Conservation (phyloP, 2,113 vertebrate genomes). For the Chamaetylas fuelleborni region DNA sequence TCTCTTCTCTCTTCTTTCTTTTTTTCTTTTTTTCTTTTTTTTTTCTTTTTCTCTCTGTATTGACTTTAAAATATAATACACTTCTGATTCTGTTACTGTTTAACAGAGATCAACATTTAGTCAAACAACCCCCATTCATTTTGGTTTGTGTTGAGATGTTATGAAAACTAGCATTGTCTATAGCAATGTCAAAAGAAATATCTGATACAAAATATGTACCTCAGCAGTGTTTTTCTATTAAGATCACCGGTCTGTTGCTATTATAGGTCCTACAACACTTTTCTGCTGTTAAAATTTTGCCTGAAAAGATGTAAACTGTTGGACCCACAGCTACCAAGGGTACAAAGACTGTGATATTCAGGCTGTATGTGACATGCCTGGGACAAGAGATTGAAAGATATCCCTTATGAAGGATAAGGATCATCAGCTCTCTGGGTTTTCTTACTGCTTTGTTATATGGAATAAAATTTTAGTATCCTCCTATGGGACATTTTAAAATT, state of each 20-base stretch:
- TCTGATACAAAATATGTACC: not conserved
- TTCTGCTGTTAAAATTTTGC: not conserved
- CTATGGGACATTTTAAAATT: not conserved
- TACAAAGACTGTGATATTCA: not conserved
- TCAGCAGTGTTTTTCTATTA: not conserved
- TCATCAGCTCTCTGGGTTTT: not conserved
- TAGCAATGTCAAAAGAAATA: not conserved
- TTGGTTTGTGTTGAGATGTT: not conserved
- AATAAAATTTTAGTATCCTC: not conserved
- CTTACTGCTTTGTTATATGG: not conserved
- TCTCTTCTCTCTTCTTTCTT: too few species aligned
- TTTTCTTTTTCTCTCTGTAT: rapidly evolving
- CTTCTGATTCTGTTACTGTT: not conserved
- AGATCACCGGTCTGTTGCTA: not conserved
- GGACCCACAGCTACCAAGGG: not conserved
- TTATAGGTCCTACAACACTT: not conserved
- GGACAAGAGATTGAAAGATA: not conserved
- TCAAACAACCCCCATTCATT: not conserved
- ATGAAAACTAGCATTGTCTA: not conserved
- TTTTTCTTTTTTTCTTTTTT: rapidly evolving
- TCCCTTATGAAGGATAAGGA: not conserved
- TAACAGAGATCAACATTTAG: not conserved
- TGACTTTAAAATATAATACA: not conserved
- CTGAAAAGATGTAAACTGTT: not conserved
- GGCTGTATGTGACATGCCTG: not conserved